A percentile compares a stretch with the other conserved stretches of the same genome.
phyloP scores from a whole-genome alignment of 2,113 vertebrate genomes.

The Isurus oxyrinchus region DNA sequence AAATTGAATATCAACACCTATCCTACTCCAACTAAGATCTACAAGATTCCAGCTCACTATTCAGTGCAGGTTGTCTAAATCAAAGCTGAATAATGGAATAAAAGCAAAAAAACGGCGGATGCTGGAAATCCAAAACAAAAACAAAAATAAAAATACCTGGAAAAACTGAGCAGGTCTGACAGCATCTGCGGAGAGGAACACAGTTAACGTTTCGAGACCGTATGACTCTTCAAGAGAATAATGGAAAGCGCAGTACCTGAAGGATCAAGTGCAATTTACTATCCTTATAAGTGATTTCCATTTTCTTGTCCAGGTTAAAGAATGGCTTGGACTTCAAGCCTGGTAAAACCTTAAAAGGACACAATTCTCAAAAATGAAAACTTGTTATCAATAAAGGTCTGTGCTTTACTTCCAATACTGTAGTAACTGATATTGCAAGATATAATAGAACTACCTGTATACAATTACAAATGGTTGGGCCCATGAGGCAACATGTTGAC shows the following conservation, averaged over 20 bases:
- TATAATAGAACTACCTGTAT: background rate
- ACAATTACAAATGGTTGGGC: background rate
- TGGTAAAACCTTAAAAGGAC: background rate
- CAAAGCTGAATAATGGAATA: background rate
- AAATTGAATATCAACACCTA: background rate
- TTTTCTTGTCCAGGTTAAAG: background rate
- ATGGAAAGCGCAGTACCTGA: no score
- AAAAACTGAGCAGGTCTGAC: no score
- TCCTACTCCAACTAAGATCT: background rate
- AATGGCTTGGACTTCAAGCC: background rate
- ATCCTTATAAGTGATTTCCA: background rate
- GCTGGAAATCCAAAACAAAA: no score
- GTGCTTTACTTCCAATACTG: background rate
- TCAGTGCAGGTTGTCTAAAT: background rate
- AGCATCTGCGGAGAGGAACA: no score
- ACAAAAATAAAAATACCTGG: no score
- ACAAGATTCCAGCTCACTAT: background rate
- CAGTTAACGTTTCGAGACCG: no score
- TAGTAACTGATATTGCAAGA: background rate
- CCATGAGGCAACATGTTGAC: background rate
- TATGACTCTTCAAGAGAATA: no score
- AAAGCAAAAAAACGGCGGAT: no score
- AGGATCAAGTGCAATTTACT: background rate
- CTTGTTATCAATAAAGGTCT: background rate
- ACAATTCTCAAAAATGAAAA: background rate